Evolutionary conservation across 2,888 invertebrate genomes (phyloP).

Genomic region (Anagyrus pseudococci): DNA sequence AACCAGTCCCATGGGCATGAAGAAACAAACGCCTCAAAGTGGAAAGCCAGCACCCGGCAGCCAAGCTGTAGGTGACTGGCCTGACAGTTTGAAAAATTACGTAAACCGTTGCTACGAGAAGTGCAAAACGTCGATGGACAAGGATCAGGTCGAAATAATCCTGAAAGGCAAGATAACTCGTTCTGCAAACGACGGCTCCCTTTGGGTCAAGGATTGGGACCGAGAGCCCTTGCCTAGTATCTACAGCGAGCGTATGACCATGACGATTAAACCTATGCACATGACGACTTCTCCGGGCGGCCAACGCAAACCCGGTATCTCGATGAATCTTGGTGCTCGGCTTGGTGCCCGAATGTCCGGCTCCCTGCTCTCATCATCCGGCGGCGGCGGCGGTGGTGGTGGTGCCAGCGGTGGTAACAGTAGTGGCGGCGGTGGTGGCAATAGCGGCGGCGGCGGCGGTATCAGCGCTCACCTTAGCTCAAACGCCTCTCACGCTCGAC

Average conservation of each 20-base stretch:
- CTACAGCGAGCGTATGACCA: slow-evolving; percentile 76
- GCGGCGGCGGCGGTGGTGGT: not conserved
- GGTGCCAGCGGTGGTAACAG: not conserved
- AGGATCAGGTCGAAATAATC: slow-evolving; percentile 93
- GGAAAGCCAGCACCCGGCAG: slow-evolving; percentile 41
- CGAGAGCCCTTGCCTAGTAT: slow-evolving; percentile 91
- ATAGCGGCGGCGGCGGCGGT: not conserved
- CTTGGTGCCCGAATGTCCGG: slow-evolving; percentile 62
- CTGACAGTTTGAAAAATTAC: slow-evolving; percentile 82
- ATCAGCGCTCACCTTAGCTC: not conserved
- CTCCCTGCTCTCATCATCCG: too few species aligned
- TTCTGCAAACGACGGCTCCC: slow-evolving; percentile 85
- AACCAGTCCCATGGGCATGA: slow-evolving; percentile 53
- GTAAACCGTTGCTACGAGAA: slow-evolving; percentile 92
- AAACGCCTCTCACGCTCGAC: slow-evolving; percentile 17
- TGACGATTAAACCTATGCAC: slow-evolving; percentile 71
- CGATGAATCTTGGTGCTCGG: slow-evolving; percentile 68
- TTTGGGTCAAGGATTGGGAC: slow-evolving; percentile 94
- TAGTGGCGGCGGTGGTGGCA: not conserved
- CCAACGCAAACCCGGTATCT: slow-evolving; percentile 63
- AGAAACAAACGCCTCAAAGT: slow-evolving; percentile 48
- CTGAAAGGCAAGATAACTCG: slow-evolving; percentile 93
- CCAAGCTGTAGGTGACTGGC: slow-evolving; percentile 76
- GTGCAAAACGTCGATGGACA: slow-evolving; percentile 86
- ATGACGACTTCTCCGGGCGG: slow-evolving; percentile 48